Conservation (phyloP, 30 jellyfish, hydroid and myxozoan genomes). For the Nemopilema nomurai region DNA sequence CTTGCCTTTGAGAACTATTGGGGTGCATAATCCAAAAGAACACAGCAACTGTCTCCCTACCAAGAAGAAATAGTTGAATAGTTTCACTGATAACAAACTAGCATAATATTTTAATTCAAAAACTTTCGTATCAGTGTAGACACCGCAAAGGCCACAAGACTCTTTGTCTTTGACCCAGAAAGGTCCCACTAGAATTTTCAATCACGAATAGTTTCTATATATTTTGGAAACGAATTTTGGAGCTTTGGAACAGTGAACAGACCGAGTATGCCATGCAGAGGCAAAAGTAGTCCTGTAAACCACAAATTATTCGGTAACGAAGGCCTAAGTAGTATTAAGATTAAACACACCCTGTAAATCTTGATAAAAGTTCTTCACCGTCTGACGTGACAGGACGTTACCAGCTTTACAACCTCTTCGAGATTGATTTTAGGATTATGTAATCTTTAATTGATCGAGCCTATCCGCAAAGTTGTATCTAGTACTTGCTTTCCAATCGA, state of each 20-base stretch:
- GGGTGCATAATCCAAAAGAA: too few relatives aligned
- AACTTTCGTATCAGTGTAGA: too few relatives aligned
- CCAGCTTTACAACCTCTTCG: not conserved
- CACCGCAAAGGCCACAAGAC: too few relatives aligned
- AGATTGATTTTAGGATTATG: not conserved
- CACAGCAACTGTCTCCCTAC: too few relatives aligned
- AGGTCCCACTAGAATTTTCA: too few relatives aligned
- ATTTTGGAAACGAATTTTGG: too few relatives aligned
- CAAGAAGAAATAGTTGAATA: too few relatives aligned
- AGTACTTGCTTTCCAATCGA: not conserved
- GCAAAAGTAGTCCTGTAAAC: not conserved
- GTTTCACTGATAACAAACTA: too few relatives aligned
- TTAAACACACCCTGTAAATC: not conserved
- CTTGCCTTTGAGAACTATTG: too few relatives aligned
- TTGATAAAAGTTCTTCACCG: not conserved
- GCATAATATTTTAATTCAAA: too few relatives aligned
- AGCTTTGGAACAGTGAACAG: not conserved
- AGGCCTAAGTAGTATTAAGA: not conserved
- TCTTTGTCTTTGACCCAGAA: too few relatives aligned
- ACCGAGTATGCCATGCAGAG: not conserved
- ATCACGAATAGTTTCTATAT: too few relatives aligned
- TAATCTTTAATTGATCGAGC: not conserved
- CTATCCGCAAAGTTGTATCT: not conserved
- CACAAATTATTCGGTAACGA: not conserved
- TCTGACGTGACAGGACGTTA: not conserved